Conservation (phyloP, 1,140 invertebrate genomes). For the Saccostrea glomerata region DNA sequence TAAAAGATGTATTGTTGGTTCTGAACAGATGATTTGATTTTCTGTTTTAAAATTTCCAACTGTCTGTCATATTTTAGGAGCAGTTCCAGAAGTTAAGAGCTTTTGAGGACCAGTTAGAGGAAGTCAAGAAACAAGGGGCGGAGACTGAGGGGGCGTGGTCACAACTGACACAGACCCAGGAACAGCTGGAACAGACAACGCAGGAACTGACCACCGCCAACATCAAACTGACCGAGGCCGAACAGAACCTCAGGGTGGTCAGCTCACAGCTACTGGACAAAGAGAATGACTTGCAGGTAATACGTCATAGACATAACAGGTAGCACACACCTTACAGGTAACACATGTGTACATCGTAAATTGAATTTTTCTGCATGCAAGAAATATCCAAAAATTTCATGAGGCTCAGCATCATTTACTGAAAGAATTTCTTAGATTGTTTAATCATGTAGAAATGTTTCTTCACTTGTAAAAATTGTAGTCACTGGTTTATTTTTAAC, state of each 20-base stretch:
- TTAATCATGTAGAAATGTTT: too few species aligned
- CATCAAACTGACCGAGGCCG: slow-evolving; percentile 42
- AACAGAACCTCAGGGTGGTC: slow-evolving; percentile 31
- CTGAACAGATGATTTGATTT: not conserved
- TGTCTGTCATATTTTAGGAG: slow-evolving; percentile 16
- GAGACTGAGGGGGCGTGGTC: slow-evolving; percentile 39
- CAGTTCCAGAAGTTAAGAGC: not conserved
- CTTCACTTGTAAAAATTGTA: too few species aligned
- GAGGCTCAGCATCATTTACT: not conserved
- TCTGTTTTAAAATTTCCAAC: too few species aligned
- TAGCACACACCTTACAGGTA: not conserved
- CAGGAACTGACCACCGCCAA: slow-evolving; percentile 49
- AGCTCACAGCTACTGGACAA: slow-evolving; percentile 19
- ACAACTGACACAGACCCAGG: slow-evolving; percentile 54
- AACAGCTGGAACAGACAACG: slow-evolving; percentile 56
- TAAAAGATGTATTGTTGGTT: too few species aligned
- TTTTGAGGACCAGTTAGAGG: slow-evolving; percentile 47
- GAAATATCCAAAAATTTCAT: not conserved
- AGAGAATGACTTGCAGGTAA: slow-evolving; percentile 37
- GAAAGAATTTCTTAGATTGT: not conserved
- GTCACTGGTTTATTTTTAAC: too few species aligned
- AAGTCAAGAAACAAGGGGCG: slow-evolving; percentile 43
- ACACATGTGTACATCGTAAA: not conserved
- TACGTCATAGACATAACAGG: not conserved
- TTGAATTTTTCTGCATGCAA: not conserved